phyloP scores from a whole-genome alignment of 1,140 invertebrate genomes.

The Coenobita brevimanus region DNA sequence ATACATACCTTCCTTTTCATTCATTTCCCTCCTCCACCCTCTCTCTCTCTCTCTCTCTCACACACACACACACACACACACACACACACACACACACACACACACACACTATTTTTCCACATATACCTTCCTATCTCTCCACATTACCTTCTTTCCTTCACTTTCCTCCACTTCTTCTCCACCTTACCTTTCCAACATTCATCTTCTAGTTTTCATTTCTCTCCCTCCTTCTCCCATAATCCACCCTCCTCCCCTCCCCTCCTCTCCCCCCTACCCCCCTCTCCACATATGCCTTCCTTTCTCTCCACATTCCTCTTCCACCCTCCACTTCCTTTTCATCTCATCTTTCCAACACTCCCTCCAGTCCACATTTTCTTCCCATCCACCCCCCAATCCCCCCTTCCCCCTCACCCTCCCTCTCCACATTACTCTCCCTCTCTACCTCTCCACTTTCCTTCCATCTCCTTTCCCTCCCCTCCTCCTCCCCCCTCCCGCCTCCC shows the following conservation, averaged over 20 bases:
- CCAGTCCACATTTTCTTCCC: neutral
- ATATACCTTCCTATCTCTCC: neutral
- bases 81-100: conserved; percentile 9
- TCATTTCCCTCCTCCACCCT: too few species aligned
- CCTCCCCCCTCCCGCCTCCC: neutral
- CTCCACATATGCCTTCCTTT: neutral
- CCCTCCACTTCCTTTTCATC: neutral
- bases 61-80: conserved; percentile 6
- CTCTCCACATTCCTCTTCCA: neutral
- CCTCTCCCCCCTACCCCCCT: neutral
- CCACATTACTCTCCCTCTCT: too few species aligned
- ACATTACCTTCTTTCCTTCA: too few species aligned
- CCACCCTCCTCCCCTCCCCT: neutral
- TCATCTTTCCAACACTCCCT: neutral
- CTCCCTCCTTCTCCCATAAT: neutral
- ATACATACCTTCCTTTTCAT: too few species aligned
- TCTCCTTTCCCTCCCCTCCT: neutral
- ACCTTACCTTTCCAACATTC: neutral
- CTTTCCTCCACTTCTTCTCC: neutral
- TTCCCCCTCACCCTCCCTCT: neutral
- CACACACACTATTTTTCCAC: too few species aligned
- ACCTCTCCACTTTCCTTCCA: neutral
- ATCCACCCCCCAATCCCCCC: neutral
- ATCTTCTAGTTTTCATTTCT: neutral
- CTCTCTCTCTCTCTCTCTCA: neutral